These are phyloP conservation scores for Drosophila santomea DNA, from an alignment of 1,140 invertebrate genomes.

Conservation along the genomic window DNA sequence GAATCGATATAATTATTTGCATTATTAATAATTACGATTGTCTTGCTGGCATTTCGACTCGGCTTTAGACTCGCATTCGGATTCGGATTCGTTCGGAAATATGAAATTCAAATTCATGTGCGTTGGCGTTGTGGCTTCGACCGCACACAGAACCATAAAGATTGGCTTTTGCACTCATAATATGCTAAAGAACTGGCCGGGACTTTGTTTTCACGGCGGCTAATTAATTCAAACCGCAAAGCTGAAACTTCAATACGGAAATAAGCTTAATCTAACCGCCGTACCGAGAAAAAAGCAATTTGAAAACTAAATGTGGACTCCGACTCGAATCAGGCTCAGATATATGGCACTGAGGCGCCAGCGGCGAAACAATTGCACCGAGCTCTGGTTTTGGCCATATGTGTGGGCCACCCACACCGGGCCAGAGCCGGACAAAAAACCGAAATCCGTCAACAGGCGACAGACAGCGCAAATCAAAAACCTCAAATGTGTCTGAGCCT, in stretches of 20 bases:
- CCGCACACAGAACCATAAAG: slow-evolving; percentile 55
- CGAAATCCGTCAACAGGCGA: slow-evolving; percentile 53
- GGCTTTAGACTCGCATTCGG: slow-evolving; percentile 19
- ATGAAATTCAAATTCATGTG: slow-evolving; percentile 56
- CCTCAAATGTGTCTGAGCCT: slow-evolving; percentile 60
- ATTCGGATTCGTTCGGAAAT: slow-evolving; percentile 16
- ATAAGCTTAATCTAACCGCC: slow-evolving; percentile 70
- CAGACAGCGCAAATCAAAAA: slow-evolving; percentile 76
- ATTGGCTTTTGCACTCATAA: slow-evolving; percentile 31
- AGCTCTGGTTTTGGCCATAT: slow-evolving; percentile 28
- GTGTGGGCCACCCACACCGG: slow-evolving; percentile 73
- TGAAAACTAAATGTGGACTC: slow-evolving; percentile 64
- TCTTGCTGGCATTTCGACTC: slow-evolving; percentile 53
- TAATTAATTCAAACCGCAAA: slow-evolving; percentile 81
- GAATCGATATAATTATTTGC: slow-evolving; percentile 83
- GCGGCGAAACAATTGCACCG: slow-evolving; percentile 71
- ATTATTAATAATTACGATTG: slow-evolving; percentile 83
- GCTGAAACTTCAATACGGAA: slow-evolving; percentile 76
- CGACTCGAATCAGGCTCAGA: slow-evolving; percentile 27
- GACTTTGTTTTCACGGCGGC: slow-evolving; percentile 50
- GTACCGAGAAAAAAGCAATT: slow-evolving; percentile 65
- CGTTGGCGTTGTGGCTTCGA: slow-evolving; percentile 66
- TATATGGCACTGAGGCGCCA: slow-evolving; percentile 60
- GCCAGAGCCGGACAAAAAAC: slow-evolving; percentile 33
- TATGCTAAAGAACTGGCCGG: slow-evolving; percentile 61